A percentile compares a stretch with the other conserved stretches of the same genome.
Evolutionary conservation across 2,797 vertebrate genomes (phyloP).

Genomic region (Ciconia nigra): DNA sequence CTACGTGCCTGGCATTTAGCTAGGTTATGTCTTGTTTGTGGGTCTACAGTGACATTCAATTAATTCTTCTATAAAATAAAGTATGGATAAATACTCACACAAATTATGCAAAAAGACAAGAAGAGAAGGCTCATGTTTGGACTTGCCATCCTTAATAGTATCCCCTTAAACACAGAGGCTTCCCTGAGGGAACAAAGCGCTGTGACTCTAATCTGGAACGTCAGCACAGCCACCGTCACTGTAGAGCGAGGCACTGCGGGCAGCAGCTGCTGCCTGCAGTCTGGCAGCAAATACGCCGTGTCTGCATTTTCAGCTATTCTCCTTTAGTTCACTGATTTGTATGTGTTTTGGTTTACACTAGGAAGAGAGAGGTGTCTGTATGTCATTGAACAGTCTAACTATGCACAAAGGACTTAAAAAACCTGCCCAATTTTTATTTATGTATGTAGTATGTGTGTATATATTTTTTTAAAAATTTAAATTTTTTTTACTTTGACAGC

Average conservation of each 20-base stretch:
- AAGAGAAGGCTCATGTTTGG: background rate
- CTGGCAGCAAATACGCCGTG: background rate
- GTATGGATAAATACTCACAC: background rate
- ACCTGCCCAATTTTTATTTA: background rate
- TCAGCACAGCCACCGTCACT: background rate
- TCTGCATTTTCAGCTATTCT: background rate
- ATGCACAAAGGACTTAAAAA: background rate
- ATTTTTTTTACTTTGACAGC: background rate
- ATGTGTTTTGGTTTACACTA: background rate
- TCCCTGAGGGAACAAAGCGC: background rate
- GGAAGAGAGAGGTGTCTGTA: background rate
- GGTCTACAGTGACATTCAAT: rapidly evolving
- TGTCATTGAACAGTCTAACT: background rate
- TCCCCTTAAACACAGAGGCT: background rate
- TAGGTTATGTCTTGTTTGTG: background rate
- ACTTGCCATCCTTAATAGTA: background rate
- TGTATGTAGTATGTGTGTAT: background rate
- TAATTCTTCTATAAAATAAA: background rate
- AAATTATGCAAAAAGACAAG: background rate
- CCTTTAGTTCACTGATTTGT: background rate
- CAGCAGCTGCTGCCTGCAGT: slow-evolving; percentile 8
- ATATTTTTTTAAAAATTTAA: background rate
- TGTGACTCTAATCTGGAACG: background rate
- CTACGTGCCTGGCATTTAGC: slow-evolving; percentile 17
- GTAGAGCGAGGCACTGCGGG: background rate